Base-by-base conservation (phyloP, 2,888 invertebrate genomes). In the Hypercompe scribonia region DNA sequence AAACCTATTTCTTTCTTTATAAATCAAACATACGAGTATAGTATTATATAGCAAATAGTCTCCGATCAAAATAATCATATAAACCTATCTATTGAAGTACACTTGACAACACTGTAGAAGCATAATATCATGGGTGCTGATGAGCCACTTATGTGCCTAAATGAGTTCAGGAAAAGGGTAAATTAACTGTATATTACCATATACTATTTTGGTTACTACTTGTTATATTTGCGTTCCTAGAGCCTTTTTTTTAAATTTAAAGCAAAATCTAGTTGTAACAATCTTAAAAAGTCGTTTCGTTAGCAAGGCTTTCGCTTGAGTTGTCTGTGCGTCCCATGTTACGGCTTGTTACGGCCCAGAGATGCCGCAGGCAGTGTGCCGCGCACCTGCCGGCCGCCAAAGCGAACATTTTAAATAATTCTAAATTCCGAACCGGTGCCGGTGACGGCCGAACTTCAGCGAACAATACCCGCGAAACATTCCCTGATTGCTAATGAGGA, bases 401-500 rank as follows among this genome's bases (percentile, higher is more conserved):
- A 87, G 84, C 85, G 88, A 87, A 87, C 90, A 89, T 92, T 92
- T 92, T 90, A 90, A 92, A 92, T 90, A 89, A 92, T 93, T 92
- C 91, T 88, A 91, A 92, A 92, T 92, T 90, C 89, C 85, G 83
- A 91, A 92, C 90, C 91, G 88, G 89, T 92, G 91, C 81, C 88
- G 87, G 86, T 90, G 93, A 93, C 92, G 90, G 90, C 90, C 91
- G 88, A 93, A 92, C 91, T 92, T 92, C 84, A 79, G 85, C 89
- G 90, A 92, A 93, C 93, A 93, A 92, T 92, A 90, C 85, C 87
- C 90, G 87, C 91, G 91, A 90, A 93, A 93, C 92, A 94, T 91
- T 93, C 90, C 86, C 89, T 91, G 93, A 94, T 94, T 94, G 93
- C 93, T 94, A 94, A 94, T 94, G 93, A 94, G 93, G 89, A 92